phyloP scores from a whole-genome alignment of 2,797 vertebrate genomes.

The Scolopax rusticola region DNA sequence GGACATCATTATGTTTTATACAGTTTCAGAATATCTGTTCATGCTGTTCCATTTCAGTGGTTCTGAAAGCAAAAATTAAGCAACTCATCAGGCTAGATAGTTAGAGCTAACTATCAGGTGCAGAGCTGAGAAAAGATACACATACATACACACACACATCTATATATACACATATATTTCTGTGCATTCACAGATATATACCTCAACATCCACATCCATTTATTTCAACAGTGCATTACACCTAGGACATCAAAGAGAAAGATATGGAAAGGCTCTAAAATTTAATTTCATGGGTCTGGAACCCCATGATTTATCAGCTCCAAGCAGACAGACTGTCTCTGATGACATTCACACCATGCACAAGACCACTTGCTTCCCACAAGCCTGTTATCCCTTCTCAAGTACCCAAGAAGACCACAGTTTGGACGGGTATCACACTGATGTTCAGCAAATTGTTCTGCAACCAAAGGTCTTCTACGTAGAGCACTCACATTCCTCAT shows the following conservation, averaged over 20 bases:
- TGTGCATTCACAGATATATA: neutral
- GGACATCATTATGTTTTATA: neutral
- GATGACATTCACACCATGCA: neutral
- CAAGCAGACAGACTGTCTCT: neutral
- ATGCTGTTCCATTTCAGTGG: neutral
- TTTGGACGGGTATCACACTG: neutral
- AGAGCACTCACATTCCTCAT: neutral
- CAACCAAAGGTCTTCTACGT: neutral
- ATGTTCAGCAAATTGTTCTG: neutral
- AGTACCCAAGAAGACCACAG: neutral
- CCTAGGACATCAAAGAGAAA: neutral
- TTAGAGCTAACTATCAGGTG: neutral
- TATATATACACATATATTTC: neutral
- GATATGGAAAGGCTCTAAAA: neutral
- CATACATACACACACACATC: neutral
- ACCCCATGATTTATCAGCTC: neutral
- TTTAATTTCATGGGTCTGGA: neutral
- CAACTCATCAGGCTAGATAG: neutral
- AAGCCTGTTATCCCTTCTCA: neutral
- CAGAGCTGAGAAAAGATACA: neutral
- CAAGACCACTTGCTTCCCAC: neutral
- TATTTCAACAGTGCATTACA: neutral
- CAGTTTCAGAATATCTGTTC: neutral
- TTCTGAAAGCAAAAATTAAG: neutral
- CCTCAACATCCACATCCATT: neutral